These are phyloP conservation scores for Trachops cirrhosus DNA, from an alignment of 2,797 vertebrate genomes.

Conservation along the genomic window DNA sequence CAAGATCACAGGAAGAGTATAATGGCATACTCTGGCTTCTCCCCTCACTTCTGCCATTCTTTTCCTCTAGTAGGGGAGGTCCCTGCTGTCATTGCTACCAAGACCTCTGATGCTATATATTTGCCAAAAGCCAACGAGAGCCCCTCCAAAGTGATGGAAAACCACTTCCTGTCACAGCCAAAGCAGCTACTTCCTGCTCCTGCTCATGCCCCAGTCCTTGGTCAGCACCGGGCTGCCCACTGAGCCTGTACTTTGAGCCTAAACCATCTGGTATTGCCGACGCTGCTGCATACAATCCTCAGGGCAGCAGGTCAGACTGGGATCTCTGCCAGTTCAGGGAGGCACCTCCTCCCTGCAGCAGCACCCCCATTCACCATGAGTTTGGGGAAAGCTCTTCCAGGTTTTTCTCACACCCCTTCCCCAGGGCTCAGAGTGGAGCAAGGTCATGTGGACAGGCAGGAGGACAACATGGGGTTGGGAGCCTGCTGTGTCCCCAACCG, in stretches of 20 bases:
- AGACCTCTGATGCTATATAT: background rate
- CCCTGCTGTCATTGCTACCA: background rate
- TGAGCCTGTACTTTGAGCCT: background rate
- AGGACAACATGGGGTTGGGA: background rate
- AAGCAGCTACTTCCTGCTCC: background rate
- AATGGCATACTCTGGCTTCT: background rate
- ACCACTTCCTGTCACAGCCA: background rate
- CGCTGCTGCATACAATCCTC: background rate
- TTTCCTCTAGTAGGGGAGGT: background rate
- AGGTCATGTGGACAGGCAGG: background rate
- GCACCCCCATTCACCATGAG: background rate
- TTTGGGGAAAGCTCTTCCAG: background rate
- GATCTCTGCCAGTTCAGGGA: background rate
- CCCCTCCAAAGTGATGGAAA: background rate
- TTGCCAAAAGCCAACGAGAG: fast-evolving
- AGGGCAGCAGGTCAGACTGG: background rate
- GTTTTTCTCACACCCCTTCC: background rate
- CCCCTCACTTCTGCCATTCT: background rate
- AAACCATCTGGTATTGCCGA: fast-evolving
- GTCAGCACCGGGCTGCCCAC: fast-evolving
- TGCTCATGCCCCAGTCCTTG: fast-evolving
- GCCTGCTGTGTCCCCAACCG: background rate
- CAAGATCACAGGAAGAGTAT: background rate
- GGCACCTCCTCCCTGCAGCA: no score
- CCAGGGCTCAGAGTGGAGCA: background rate